Percentiles rank a stretch among this genome's conserved stretches.
Evolutionary conservation across 2,888 invertebrate genomes (phyloP).

Genomic region (Clitarchus hookeri): DNA sequence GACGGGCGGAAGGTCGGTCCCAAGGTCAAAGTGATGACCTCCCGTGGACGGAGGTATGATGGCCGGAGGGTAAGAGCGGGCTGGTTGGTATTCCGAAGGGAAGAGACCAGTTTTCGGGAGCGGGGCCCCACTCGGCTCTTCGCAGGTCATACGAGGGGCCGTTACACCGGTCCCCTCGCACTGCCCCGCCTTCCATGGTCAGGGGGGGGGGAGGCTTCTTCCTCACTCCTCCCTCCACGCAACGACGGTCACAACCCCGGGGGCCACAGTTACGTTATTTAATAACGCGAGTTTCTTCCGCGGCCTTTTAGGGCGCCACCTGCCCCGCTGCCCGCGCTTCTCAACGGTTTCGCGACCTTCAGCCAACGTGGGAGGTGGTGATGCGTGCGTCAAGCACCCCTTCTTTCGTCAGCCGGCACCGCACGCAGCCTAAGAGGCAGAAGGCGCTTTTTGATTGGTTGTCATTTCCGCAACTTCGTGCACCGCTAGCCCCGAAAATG

Average conservation of each 20-base stretch:
- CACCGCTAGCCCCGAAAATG: no score
- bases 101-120: neutral
- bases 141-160: conserved; percentile 3
- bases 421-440: no score
- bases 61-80: neutral
- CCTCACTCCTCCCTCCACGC: neutral
- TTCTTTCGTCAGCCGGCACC: no score
- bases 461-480: no score
- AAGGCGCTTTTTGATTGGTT: no score
- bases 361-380: no score
- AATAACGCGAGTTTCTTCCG: neutral
- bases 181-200: neutral
- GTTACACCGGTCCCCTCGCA: neutral
- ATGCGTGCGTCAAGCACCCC: no score
- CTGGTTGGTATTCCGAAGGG: neutral
- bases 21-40: conserved; percentile 4
- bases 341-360: no score
- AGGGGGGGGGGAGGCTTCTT: neutral
- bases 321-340: neutral
- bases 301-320: conserved; percentile 3
- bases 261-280: neutral
- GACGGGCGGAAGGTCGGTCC: neutral
- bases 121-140: neutral
- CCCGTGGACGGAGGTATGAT: neutral
- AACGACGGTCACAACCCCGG: neutral